Conservation (phyloP, 2,888 invertebrate species). For the Eupithecia inturbata region DNA sequence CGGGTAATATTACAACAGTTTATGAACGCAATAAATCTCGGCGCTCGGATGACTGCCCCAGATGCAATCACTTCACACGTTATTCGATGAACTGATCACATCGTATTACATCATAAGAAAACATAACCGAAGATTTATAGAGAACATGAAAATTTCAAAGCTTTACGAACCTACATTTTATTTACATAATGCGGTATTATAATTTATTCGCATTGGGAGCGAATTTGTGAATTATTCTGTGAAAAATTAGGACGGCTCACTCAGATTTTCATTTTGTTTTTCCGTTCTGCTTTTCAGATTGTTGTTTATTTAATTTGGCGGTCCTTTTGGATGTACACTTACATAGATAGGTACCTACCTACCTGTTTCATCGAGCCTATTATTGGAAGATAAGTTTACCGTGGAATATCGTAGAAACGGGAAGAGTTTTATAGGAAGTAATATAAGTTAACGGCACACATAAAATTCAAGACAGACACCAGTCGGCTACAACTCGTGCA, state of each 20-base stretch:
- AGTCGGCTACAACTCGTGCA: constrained; percentile 45
- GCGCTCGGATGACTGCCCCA: constrained; percentile 61
- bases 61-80: constrained; percentile 56
- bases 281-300: constrained; percentile 21
- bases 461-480: constrained; percentile 64
- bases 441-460: constrained; percentile 72
- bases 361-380: constrained; percentile 43
- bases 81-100: constrained; percentile 22
- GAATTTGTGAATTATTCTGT: constrained; percentile 30
- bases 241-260: constrained; percentile 21
- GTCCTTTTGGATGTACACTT: constrained; percentile 1
- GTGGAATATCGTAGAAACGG: constrained; percentile 60
- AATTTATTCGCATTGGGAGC: constrained; percentile 28
- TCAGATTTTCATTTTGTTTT: constrained; percentile 23
- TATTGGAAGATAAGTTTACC: constrained; percentile 55
- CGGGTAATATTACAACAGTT: constrained; percentile 70
- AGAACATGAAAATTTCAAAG: constrained; percentile 27
- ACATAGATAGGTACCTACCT: constrained; percentile 12
- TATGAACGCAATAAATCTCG: constrained; percentile 74
- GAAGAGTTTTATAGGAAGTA: constrained; percentile 70
- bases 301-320: constrained; percentile 20
- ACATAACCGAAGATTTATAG: constrained; percentile 29
- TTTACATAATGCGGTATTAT: constrained; percentile 29
- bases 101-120: constrained; percentile 23
- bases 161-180: constrained; percentile 23